phyloP scores from a whole-genome alignment of 2,888 invertebrate genomes.

The Athalia cordata region DNA sequence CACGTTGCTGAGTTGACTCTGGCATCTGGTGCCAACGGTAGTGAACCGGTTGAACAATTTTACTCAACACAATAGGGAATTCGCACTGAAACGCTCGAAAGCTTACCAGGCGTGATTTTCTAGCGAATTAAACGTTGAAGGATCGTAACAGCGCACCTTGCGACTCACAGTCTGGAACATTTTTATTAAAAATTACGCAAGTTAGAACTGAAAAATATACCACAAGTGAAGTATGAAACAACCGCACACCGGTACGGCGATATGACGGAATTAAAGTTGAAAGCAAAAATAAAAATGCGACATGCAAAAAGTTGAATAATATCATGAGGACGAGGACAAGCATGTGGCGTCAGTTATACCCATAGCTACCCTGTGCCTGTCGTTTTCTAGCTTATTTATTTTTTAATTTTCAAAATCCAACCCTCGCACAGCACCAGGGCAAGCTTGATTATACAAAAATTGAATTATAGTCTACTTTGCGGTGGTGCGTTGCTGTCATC shows the following conservation, averaged over 20 bases:
- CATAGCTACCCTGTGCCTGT: slow-evolving; percentile 14
- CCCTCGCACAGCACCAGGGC: slow-evolving; percentile 7
- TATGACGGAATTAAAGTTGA: slow-evolving; percentile 7
- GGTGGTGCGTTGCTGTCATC: background rate
- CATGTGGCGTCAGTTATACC: background rate
- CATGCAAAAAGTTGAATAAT: slow-evolving; percentile 25
- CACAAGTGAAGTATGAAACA: slow-evolving; percentile 8
- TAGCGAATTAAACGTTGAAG: slow-evolving; percentile 32
- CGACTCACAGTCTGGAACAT: background rate
- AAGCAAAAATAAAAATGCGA: slow-evolving; percentile 16
- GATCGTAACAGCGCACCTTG: background rate
- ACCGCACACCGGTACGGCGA: background rate
- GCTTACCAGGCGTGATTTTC: slow-evolving; percentile 37
- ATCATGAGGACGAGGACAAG: slow-evolving; percentile 10
- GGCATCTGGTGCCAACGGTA: slow-evolving; percentile 28
- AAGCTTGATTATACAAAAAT: slow-evolving; percentile 35
- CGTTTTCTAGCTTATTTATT: background rate
- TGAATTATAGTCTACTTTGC: slow-evolving; percentile 8
- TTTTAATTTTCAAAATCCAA: slow-evolving; percentile 14
- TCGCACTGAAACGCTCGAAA: slow-evolving; percentile 5
- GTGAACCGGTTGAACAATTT: slow-evolving; percentile 30
- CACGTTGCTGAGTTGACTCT: background rate
- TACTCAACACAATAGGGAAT: slow-evolving; percentile 14
- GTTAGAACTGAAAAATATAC: slow-evolving; percentile 20
- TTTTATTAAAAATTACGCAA: slow-evolving; percentile 22